A percentile compares a stretch with the other conserved stretches of the same genome.
These are phyloP conservation scores for Pseudoips prasinana DNA, from an alignment of 2,888 invertebrate genomes.

Conservation along the genomic window DNA sequence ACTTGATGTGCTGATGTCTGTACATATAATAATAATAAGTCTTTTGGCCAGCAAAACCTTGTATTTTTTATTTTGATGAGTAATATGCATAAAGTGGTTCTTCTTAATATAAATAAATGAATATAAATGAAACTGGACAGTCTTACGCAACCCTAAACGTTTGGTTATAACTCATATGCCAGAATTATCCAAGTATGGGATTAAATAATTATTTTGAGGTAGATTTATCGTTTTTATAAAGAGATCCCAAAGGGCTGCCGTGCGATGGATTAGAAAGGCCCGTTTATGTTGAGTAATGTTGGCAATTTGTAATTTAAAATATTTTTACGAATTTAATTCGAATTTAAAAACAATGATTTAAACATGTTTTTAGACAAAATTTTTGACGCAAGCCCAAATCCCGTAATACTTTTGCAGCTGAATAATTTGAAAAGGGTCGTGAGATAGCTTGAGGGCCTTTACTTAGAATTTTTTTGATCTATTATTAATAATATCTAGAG, in stretches of 20 bases:
- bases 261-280: slow-evolving; percentile 7
- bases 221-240: slow-evolving; percentile 18
- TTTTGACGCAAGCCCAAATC: too few relatives aligned
- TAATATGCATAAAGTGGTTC: too few relatives aligned
- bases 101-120: too few relatives aligned
- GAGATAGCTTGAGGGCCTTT: not conserved
- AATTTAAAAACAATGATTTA: not conserved
- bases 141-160: too few relatives aligned
- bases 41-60: too few relatives aligned
- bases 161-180: too few relatives aligned
- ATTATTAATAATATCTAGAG: not conserved
- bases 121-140: too few relatives aligned
- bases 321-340: not conserved
- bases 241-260: slow-evolving; percentile 3
- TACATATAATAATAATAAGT: too few relatives aligned
- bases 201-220: slow-evolving; percentile 17
- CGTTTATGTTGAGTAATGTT: slow-evolving; percentile 1
- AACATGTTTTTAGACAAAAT: not conserved
- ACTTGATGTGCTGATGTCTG: too few relatives aligned
- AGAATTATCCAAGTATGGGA: too few relatives aligned
- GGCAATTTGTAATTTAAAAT: not conserved
- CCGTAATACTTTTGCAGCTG: too few relatives aligned
- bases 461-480: not conserved
- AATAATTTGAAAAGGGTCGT: not conserved
- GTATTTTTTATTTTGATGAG: too few relatives aligned